Evolutionary conservation across 2,888 invertebrate species (phyloP).

Genomic region (Drosophila stalkeri): DNA sequence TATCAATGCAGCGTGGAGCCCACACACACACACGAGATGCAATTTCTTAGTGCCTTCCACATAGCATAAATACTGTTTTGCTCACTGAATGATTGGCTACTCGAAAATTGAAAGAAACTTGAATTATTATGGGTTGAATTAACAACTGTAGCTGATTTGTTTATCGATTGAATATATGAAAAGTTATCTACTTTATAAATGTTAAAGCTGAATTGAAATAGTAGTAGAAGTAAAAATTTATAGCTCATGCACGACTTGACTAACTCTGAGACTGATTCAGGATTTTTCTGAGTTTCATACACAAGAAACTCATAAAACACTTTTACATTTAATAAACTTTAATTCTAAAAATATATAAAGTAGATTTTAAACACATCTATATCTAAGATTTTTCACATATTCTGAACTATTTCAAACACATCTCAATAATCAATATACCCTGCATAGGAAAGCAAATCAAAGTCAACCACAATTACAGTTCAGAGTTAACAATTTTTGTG

Average conservation of each 20-base stretch:
- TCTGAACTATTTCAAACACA: background rate
- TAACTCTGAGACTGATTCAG: background rate
- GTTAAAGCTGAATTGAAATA: background rate
- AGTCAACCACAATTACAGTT: slow-evolving; percentile 26
- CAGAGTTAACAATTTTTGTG: slow-evolving; percentile 8
- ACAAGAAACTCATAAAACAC: too few species aligned
- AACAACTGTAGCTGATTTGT: background rate
- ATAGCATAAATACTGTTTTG: slow-evolving; percentile 44
- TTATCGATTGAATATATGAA: background rate
- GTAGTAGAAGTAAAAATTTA: background rate
- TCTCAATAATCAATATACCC: background rate
- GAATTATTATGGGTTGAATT: background rate
- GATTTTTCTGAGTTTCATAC: background rate
- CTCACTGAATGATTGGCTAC: slow-evolving; percentile 65
- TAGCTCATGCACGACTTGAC: background rate
- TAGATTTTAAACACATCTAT: background rate
- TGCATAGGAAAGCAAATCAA: background rate
- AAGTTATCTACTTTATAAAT: too few species aligned
- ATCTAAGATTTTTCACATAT: background rate
- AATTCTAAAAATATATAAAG: background rate
- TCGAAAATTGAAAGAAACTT: slow-evolving; percentile 15
- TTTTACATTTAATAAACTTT: too few species aligned
- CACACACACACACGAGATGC: slow-evolving; percentile 4
- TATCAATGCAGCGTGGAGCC: slow-evolving; percentile 34
- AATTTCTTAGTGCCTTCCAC: slow-evolving; percentile 39